phyloP scores from a whole-genome alignment of 2,113 vertebrate species.

The Elanus axillaris region DNA sequence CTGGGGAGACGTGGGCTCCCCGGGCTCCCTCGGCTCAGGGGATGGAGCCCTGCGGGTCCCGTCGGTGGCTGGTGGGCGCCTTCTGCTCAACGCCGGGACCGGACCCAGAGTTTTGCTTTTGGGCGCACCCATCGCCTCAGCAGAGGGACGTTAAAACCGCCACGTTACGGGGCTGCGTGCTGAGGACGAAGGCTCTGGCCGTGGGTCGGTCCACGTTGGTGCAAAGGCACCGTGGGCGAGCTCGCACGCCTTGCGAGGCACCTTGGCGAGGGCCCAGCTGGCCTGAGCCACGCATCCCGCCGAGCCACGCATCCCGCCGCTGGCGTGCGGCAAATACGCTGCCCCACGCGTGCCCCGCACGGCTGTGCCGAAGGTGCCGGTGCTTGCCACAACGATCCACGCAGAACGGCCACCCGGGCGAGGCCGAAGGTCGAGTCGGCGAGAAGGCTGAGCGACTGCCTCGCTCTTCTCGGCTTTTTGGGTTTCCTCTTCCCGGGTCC shows the following conservation, averaged over 20 bases:
- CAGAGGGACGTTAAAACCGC: fast-evolving
- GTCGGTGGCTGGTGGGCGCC: neutral
- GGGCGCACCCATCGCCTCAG: fast-evolving
- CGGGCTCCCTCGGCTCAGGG: neutral
- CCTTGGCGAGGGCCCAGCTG: neutral
- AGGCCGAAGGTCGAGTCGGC: neutral
- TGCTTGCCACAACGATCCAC: fast-evolving
- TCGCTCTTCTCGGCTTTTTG: fast-evolving
- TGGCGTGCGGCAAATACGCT: fast-evolving
- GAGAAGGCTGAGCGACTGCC: neutral
- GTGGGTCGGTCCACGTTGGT: fast-evolving
- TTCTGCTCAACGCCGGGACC: neutral
- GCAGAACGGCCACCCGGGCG: neutral
- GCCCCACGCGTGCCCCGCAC: too few relatives aligned
- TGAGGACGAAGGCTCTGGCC: fast-evolving
- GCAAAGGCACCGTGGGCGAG: neutral
- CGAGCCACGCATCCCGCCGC: fast-evolving
- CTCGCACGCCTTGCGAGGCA: fast-evolving
- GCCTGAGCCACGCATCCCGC: neutral
- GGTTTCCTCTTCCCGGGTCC: neutral
- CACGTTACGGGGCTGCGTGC: fast-evolving
- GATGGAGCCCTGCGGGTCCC: too few relatives aligned
- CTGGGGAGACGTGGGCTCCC: neutral
- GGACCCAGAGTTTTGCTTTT: fast-evolving
- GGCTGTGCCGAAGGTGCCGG: fast-evolving